Base-by-base conservation (phyloP, 2,797 vertebrate genomes). In the Cynodonichthys magdalenae region DNA sequence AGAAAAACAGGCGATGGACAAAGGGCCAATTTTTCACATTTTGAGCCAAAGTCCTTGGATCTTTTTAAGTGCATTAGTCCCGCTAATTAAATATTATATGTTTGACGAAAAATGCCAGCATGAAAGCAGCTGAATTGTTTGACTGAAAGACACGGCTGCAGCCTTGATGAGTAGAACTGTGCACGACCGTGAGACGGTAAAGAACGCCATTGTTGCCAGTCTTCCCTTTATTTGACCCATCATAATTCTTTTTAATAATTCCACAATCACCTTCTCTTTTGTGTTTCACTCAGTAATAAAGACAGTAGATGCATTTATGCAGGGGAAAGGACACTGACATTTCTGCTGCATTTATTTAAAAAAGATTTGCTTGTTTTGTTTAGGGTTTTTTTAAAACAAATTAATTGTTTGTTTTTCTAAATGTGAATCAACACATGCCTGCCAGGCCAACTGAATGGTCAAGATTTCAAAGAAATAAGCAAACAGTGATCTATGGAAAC, bases 51-150 rank as follows among this genome's bases (percentile, higher is more conserved):
- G 89, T 89, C 91, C 90, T 92, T 92, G 89, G 85, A 76, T 88
- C 82, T 82, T 87, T 88, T 84, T 80, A 82, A 89, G 82, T 75
- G 78, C 75, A 85, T 89, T 87, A 89, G 87, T 79, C 85, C 57
- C 4, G 66, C 89, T 89, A 91, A 92, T 91, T 91, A 89, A 92
- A 92, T 89, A 87, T 90, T 70, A 87, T 89, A 91, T 80, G 77
- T 90, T 85, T 78, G 77, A 86, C 52, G 61, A 84, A 85, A 86
- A 90, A 89, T 86, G 81, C 63, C 72, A 69, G 75, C 83, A 89
- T 89, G 75, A 89, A 87, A 90, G 85, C 79, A 70, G 77, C 66
- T 31, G 65, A 67, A 89, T 91, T 90, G 89, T 91, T 86, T 84
- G 87, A 82, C 57, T 87, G 59, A 85, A 89, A 90, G 83, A 83